A percentile compares a stretch with the other conserved stretches of the same genome.
Evolutionary conservation across 2,113 vertebrate genomes (phyloP).

Genomic region (Brachionichthys hirsutus): DNA sequence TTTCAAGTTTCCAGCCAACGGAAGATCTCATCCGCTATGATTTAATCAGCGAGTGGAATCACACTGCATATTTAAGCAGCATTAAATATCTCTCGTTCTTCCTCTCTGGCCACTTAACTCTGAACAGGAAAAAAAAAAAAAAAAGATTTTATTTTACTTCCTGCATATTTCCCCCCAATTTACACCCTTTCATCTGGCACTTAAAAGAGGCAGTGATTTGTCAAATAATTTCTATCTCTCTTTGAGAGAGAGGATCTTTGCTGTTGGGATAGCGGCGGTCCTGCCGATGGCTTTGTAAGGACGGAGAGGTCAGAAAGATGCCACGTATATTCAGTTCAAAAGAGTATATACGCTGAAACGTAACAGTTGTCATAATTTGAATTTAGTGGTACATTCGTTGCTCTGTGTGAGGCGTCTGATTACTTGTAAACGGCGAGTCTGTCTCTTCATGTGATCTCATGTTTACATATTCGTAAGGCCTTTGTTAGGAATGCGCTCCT

Average conservation of each 20-base stretch:
- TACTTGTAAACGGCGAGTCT: constrained; percentile 20
- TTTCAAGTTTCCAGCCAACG: constrained; percentile 72
- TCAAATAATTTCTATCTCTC: constrained; percentile 69
- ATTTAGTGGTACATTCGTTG: constrained; percentile 26
- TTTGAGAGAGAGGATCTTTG: constrained; percentile 55
- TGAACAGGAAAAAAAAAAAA: constrained; percentile 46
- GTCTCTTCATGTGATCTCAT: constrained; percentile 15
- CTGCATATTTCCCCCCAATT: constrained; percentile 55
- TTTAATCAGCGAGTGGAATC: constrained; percentile 78
- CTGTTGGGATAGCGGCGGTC: constrained; percentile 45
- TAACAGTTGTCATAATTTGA: constrained; percentile 18
- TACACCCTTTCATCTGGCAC: constrained; percentile 68
- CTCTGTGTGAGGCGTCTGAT: constrained; percentile 38
- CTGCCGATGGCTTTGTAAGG: constrained; percentile 39
- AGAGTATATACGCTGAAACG: no score
- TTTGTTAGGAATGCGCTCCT: constrained; percentile 56
- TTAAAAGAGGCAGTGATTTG: constrained; percentile 71
- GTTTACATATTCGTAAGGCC: constrained; percentile 12
- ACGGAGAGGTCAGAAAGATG: constrained; percentile 18
- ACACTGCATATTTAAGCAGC: constrained; percentile 80
- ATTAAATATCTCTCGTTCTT: constrained; percentile 73
- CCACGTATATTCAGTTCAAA: no score
- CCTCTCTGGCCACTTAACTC: constrained; percentile 62
- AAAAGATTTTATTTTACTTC: constrained; percentile 68
- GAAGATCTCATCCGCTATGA: constrained; percentile 73